Conservation (phyloP, 2,888 invertebrate species). For the Drosophila melanosoma region DNA sequence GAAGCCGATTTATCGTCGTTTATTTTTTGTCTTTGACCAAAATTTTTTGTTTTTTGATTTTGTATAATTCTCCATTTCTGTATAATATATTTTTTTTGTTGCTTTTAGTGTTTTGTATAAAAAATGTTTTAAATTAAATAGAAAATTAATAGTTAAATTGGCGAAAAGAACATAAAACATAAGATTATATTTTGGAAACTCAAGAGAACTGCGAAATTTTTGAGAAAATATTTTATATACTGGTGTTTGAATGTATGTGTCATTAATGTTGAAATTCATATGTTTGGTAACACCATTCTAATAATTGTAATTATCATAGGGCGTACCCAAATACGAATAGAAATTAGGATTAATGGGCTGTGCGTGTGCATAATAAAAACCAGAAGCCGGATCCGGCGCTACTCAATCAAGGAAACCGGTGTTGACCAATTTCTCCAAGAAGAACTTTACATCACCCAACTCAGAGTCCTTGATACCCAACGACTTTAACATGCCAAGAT, state of each 20-base stretch:
- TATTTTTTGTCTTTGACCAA: slow-evolving; percentile 28
- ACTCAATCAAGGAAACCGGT: slow-evolving; percentile 98
- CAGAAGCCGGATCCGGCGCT: slow-evolving; percentile 90
- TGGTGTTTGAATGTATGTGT: slow-evolving; percentile 20
- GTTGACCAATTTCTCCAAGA: slow-evolving; percentile 97
- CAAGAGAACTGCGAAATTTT: slow-evolving; percentile 53
- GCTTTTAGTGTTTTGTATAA: slow-evolving; percentile 31
- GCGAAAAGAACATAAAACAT: slow-evolving; percentile 25
- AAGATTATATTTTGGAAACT: slow-evolving; percentile 21
- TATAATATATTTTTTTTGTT: slow-evolving; percentile 20
- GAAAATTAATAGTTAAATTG: slow-evolving; percentile 15
- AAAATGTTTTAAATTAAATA: slow-evolving; percentile 25
- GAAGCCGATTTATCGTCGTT: slow-evolving; percentile 39
- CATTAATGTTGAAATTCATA: slow-evolving; percentile 18
- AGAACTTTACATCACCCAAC: slow-evolving; percentile 97
- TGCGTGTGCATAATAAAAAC: slow-evolving; percentile 88
- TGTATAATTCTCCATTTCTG: slow-evolving; percentile 33
- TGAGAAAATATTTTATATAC: slow-evolving; percentile 72
- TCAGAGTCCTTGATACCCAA: slow-evolving; percentile 98
- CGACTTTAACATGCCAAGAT: slow-evolving; percentile 96
- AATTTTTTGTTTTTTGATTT: slow-evolving; percentile 41
- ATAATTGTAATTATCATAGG: slow-evolving; percentile 86
- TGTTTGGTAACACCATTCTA: slow-evolving; percentile 52
- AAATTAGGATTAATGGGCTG: slow-evolving; percentile 90
- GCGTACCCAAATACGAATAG: slow-evolving; percentile 88